A percentile compares a stretch with the other conserved stretches of the same genome.
phyloP scores from a whole-genome alignment of 1,140 invertebrate genomes.

The Phortica variegata region DNA sequence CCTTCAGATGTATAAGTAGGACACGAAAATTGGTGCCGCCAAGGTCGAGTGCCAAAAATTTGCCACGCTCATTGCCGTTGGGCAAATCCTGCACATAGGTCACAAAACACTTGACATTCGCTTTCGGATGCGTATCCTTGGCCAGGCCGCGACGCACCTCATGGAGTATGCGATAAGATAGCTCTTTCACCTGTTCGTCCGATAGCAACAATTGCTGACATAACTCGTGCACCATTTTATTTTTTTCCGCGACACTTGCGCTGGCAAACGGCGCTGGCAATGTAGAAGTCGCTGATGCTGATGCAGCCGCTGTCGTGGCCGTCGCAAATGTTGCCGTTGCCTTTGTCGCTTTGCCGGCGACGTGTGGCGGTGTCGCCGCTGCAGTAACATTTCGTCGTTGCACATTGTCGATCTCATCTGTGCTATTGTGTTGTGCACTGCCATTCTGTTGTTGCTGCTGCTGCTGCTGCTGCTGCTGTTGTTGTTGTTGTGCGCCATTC shows the following conservation, averaged over 20 bases:
- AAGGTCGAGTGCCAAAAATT: constrained; percentile 95
- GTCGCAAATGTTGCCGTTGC: constrained; percentile 5
- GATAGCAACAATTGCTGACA: constrained; percentile 82
- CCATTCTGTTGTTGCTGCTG: constrained; percentile 19
- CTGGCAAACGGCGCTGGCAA: constrained; percentile 24
- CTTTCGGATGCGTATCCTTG: constrained; percentile 73
- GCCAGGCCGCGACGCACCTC: constrained; percentile 82
- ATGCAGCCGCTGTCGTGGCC: constrained; percentile 14
- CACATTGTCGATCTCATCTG: constrained; percentile 9
- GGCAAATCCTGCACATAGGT: constrained; percentile 97
- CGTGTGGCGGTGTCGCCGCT: constrained; percentile 9
- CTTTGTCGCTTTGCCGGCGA: not conserved
- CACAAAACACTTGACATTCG: constrained; percentile 86
- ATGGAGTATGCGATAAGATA: constrained; percentile 74
- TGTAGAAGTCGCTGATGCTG: constrained; percentile 8
- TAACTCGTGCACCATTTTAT: constrained; percentile 75
- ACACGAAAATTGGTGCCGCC: constrained; percentile 99
- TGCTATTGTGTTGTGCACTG: no score
- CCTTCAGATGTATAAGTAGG: constrained; percentile 84
- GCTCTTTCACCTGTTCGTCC: constrained; percentile 76
- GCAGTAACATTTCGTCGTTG: constrained; percentile 18
- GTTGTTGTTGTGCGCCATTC: constrained; percentile 8
- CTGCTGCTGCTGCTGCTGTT: constrained; percentile 5
- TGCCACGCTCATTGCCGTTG: constrained; percentile 93
- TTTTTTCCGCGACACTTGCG: constrained; percentile 46